Base-by-base conservation (phyloP, 2,888 invertebrate species). In the Dendrolimus houi region DNA sequence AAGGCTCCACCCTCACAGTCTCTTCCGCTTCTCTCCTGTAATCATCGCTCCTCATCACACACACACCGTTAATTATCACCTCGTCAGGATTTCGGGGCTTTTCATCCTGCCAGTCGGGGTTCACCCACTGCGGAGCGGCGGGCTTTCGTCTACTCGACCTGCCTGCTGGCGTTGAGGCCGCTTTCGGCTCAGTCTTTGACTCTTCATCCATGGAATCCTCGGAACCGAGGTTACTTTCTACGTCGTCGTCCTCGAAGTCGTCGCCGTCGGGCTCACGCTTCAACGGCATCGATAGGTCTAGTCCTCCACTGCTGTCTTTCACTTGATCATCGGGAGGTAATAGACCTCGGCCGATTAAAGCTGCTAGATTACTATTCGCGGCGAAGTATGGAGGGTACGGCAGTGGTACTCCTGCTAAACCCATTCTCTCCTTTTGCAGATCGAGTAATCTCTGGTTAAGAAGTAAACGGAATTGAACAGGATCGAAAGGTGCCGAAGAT, bases 71-170 rank as follows among this genome's bases (percentile, higher is more conserved):
- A 70, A 97, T 97, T 74, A 97, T 97, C 41, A 97, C 96, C 77
- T 96, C 96, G 72, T 95, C 95, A 63, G 84, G 89, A 74, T 81
- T 87, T 54, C 91, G 83, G 14, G 92, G 90, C 66, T 92, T 91
- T 66, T 92, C 93, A 75, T 95, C 96, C 74, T 96, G 96, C 96
- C 96, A 96, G 70, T 97, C 97, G 8, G 98, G 98, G 83, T 98
- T 98, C 7, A 98, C 97, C 97, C 98, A 98, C 85, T 99, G 98
- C 1, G 99, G 98, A 57, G 98, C 98, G 1, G 97, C 98, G 1
- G 98, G 97, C 90, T 99, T 99, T 72, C 98, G 93, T 63, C 97
- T 90, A 58, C 95, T 96, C 40, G 91, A 89, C 29, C 91, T 82
- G 41, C 77, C 78, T 54, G 83, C 78, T 53, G 92, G 90, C 53